Conservation (phyloP, 2,888 invertebrate species). For the Chironomus tentans region DNA sequence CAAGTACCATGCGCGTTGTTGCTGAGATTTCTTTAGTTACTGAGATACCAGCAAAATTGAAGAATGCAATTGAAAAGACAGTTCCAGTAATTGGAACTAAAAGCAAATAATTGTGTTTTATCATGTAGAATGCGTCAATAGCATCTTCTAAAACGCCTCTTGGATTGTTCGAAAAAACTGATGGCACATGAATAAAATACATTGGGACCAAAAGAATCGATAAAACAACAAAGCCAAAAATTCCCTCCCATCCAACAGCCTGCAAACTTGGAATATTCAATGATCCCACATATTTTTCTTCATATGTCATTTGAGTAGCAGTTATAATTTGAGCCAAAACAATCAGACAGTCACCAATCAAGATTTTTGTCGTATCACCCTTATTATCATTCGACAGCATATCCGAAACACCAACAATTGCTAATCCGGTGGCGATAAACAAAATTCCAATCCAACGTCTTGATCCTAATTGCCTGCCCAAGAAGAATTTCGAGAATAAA, state of each 20-base stretch:
- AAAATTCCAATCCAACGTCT: slow-evolving; percentile 71
- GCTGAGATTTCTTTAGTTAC: slow-evolving; percentile 91
- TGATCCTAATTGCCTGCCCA: slow-evolving; percentile 53
- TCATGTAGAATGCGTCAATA: slow-evolving; percentile 74
- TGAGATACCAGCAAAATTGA: slow-evolving; percentile 85
- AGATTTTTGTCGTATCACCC: slow-evolving; percentile 41
- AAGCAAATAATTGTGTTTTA: slow-evolving; percentile 55
- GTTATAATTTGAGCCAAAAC: slow-evolving; percentile 70
- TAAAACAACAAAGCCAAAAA: slow-evolving; percentile 61
- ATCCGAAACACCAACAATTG: slow-evolving; percentile 66
- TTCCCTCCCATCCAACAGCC: slow-evolving; percentile 49
- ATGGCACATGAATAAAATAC: slow-evolving; percentile 67
- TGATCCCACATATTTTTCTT: slow-evolving; percentile 80
- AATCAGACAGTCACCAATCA: slow-evolving; percentile 71
- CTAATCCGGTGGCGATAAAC: slow-evolving; percentile 60
- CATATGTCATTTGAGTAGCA: slow-evolving; percentile 87
- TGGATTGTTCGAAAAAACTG: slow-evolving; percentile 68
- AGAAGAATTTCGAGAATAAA: slow-evolving; percentile 71
- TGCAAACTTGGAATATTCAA: slow-evolving; percentile 81
- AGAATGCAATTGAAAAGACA: slow-evolving; percentile 75
- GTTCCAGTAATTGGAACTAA: slow-evolving; percentile 56
- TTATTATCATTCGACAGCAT: slow-evolving; percentile 30
- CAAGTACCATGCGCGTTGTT: slow-evolving; percentile 82
- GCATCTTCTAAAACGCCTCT: slow-evolving; percentile 72
- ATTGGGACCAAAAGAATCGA: slow-evolving; percentile 61